phyloP scores from a whole-genome alignment of 2,797 vertebrate genomes.

The Enteromius mattozi region DNA sequence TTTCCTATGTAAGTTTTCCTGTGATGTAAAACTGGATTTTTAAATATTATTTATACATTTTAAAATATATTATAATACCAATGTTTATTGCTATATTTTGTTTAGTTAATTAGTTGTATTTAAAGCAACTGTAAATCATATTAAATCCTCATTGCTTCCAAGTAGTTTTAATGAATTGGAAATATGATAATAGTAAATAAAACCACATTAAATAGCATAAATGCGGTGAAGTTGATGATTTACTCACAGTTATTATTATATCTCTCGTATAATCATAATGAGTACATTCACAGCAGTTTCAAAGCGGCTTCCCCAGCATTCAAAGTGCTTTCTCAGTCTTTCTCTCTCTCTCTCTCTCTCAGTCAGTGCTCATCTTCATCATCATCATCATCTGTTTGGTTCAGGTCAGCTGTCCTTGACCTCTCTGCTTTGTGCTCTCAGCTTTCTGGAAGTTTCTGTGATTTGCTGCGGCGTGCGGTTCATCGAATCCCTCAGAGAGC shows the following conservation, averaged over 20 bases:
- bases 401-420: slow-evolving; percentile 71
- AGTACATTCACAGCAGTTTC: neutral
- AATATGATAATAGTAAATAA: neutral
- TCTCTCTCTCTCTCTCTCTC: neutral
- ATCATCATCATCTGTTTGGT: slow-evolving; percentile 57
- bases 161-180: neutral
- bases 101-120: neutral
- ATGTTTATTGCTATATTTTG: neutral
- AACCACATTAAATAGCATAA: neutral
- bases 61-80: neutral
- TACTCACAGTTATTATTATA: neutral
- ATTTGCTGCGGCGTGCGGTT: neutral
- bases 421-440: slow-evolving; percentile 46
- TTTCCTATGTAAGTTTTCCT: neutral
- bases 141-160: neutral
- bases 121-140: neutral
- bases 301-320: neutral
- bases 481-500: slow-evolving; percentile 22
- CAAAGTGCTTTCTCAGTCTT: neutral
- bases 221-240: neutral
- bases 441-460: slow-evolving; percentile 11
- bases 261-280: neutral
- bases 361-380: neutral
- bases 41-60: neutral
- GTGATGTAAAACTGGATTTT: neutral